A percentile compares a stretch with the other conserved stretches of the same genome.
Conservation (phyloP, 2,888 invertebrate genomes). For the Nemotelus nigrinus region DNA sequence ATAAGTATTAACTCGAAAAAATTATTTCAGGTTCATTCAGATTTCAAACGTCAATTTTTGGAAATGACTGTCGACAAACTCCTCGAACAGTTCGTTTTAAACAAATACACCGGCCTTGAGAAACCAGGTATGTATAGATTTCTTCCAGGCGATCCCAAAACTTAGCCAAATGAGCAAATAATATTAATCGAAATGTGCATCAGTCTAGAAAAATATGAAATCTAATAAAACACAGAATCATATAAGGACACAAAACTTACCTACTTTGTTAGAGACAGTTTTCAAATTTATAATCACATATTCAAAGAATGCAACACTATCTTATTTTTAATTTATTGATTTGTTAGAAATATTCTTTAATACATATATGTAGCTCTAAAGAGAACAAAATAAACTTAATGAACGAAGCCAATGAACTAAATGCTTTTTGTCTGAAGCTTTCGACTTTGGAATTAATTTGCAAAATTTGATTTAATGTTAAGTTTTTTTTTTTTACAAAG, state of each 20-base stretch:
- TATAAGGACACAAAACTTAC: too few species aligned
- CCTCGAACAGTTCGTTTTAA: constrained; percentile 88
- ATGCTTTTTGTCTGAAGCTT: neutral
- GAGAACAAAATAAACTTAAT: too few species aligned
- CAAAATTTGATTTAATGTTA: neutral
- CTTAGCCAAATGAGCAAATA: neutral
- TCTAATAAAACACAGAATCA: too few species aligned
- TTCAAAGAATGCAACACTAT: too few species aligned
- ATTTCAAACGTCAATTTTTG: constrained; percentile 90
- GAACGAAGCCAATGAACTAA: neutral
- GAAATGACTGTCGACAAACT: constrained; percentile 93
- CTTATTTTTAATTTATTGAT: too few species aligned
- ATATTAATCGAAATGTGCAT: too few species aligned
- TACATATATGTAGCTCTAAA: too few species aligned
- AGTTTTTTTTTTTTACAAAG: constrained; percentile 18
- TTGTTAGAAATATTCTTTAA: too few species aligned
- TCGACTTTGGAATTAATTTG: neutral
- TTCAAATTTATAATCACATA: too few species aligned
- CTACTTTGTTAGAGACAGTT: too few species aligned
- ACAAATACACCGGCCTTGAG: constrained; percentile 92
- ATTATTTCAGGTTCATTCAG: constrained; percentile 78
- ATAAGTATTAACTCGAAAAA: neutral
- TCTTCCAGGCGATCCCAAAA: neutral
- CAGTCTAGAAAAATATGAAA: too few species aligned
- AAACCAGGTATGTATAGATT: constrained; percentile 78